These are phyloP conservation scores for Dolichopus griseipennis DNA, from an alignment of 2,888 invertebrate genomes.

Conservation along the genomic window DNA sequence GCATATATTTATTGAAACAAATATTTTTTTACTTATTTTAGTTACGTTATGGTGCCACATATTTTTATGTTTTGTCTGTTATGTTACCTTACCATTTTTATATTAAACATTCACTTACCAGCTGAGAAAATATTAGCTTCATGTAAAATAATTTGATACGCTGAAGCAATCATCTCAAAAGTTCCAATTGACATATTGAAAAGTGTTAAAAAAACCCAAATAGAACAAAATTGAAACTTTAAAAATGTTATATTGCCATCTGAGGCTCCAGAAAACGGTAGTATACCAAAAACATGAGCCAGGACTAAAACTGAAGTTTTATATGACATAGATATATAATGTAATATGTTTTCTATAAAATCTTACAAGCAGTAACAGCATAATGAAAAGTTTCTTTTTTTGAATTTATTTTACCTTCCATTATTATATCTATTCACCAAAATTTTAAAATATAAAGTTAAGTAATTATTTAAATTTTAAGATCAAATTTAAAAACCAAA, in stretches of 20 bases:
- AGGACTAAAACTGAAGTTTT: slow-evolving; percentile 40
- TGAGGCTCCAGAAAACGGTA: slow-evolving; percentile 46
- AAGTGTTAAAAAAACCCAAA: slow-evolving; percentile 26
- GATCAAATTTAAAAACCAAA: too few relatives aligned
- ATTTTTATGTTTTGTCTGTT: too few relatives aligned
- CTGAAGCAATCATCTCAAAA: slow-evolving; percentile 28
- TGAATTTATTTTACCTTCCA: neutral
- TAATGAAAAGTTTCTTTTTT: slow-evolving; percentile 42
- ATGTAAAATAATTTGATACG: slow-evolving; percentile 27
- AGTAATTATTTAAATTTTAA: too few relatives aligned
- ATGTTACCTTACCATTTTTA: too few relatives aligned
- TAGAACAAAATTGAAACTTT: slow-evolving; percentile 33
- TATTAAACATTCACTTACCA: slow-evolving; percentile 23
- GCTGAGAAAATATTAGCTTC: slow-evolving; percentile 36
- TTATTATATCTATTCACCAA: neutral
- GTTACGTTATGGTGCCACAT: too few relatives aligned
- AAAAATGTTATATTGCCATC: slow-evolving; percentile 35
- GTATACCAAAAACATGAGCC: slow-evolving; percentile 47
- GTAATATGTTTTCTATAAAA: neutral
- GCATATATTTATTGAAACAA: too few relatives aligned
- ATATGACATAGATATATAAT: slow-evolving; percentile 2
- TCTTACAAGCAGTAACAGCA: slow-evolving; percentile 44
- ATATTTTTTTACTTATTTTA: too few relatives aligned
- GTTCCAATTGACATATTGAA: slow-evolving; percentile 26
- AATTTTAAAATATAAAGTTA: too few relatives aligned